Percentiles rank a stretch among this genome's conserved stretches.
Conservation (phyloP, 2,888 invertebrate species). For the Noctua pronuba region DNA sequence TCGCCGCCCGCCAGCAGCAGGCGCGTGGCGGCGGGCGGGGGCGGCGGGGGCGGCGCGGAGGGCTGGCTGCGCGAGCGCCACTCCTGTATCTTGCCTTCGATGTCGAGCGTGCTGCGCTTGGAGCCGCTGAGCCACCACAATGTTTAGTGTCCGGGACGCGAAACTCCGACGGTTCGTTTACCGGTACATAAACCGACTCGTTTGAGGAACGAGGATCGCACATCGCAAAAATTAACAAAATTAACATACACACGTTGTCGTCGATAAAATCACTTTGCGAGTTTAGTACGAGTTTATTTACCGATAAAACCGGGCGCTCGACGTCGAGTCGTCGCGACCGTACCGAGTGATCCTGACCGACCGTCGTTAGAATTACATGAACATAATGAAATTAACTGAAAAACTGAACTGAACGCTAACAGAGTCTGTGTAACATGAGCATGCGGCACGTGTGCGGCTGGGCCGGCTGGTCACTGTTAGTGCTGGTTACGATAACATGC, state of each 20-base stretch:
- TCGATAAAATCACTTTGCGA: not conserved
- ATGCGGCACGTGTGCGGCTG: slow-evolving; percentile 59
- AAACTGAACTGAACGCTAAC: slow-evolving; percentile 59
- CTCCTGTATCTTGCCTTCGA: slow-evolving; percentile 89
- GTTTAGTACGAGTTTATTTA: slow-evolving; percentile 31
- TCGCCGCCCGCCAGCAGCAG: slow-evolving; percentile 81
- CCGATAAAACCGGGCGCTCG: slow-evolving; percentile 22
- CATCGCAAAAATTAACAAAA: not conserved
- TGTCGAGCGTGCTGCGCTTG: slow-evolving; percentile 89
- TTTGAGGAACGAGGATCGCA: not conserved
- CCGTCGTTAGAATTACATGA: slow-evolving; percentile 62
- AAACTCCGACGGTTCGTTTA: not conserved
- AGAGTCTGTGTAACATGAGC: slow-evolving; percentile 57
- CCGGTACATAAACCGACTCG: slow-evolving; percentile 32
- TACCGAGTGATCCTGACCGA: slow-evolving; percentile 53
- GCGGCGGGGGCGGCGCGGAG: slow-evolving; percentile 52
- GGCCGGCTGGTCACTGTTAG: slow-evolving; percentile 14
- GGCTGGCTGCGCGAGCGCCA: slow-evolving; percentile 79
- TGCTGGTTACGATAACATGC: slow-evolving; percentile 52
- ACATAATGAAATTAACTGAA: slow-evolving; percentile 65
- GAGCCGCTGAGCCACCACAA: slow-evolving; percentile 79
- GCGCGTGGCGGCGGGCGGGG: slow-evolving; percentile 46
- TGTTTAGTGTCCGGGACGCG: slow-evolving; percentile 35
- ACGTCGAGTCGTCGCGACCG: slow-evolving; percentile 13
- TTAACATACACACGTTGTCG: not conserved